Conservation (phyloP, 1,140 invertebrate species). For the Streblospio benedicti region DNA sequence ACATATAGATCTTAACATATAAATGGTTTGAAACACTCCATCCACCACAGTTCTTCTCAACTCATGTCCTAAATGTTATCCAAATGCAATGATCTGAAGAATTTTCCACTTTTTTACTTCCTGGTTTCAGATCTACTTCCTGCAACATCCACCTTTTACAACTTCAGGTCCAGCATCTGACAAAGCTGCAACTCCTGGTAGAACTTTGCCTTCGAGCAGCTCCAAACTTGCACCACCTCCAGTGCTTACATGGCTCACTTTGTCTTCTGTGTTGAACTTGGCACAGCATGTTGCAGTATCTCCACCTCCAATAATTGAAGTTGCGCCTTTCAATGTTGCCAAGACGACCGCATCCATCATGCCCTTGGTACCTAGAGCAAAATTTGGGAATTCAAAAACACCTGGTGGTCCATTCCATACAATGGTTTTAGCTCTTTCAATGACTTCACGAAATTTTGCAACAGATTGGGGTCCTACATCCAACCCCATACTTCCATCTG, state of each 20-base stretch:
- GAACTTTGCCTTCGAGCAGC: conserved; percentile 84
- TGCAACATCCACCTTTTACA: no score
- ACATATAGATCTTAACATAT: no score
- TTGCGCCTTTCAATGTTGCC: conserved; percentile 66
- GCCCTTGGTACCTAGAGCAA: conserved; percentile 79
- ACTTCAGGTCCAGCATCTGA: conserved; percentile 53
- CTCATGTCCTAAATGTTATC: no score
- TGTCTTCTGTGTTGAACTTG: conserved; percentile 90
- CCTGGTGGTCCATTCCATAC: conserved; percentile 98
- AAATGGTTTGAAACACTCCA: no score
- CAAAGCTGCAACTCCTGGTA: conserved; percentile 86
- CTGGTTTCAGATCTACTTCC: no score
- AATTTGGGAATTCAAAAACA: conserved; percentile 95
- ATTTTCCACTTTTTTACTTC: no score
- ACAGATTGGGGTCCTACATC: conserved; percentile 84
- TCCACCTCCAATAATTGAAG: conserved; percentile 94
- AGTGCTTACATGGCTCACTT: conserved; percentile 96
- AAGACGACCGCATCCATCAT: conserved; percentile 93
- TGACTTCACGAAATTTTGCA: conserved; percentile 65
- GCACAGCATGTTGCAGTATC: conserved; percentile 96
- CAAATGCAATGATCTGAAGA: no score
- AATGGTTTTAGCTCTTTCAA: conserved; percentile 83
- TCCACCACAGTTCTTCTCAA: no score
- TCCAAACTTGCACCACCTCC: conserved; percentile 97
- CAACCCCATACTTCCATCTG: conserved; percentile 84